Percentiles rank a stretch among this genome's conserved stretches.
phyloP scores from a whole-genome alignment of 1,140 invertebrate genomes.

The Lepidurus packardi region DNA sequence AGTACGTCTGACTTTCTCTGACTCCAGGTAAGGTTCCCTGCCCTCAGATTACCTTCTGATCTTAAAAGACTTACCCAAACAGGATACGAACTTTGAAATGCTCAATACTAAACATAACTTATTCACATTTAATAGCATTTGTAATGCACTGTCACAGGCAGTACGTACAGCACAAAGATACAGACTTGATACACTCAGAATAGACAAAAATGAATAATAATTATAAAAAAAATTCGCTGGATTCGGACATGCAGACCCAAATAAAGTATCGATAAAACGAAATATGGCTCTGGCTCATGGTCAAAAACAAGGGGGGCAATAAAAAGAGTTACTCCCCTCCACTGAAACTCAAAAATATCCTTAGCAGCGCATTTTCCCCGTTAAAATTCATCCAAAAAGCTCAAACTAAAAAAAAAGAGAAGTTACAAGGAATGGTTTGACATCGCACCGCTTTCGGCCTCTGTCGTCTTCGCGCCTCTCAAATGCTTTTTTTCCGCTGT shows the following conservation, averaged over 20 bases:
- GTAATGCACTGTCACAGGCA: slow-evolving; percentile 21
- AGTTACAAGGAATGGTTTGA: slow-evolving; percentile 11
- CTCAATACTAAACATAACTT: too few relatives aligned
- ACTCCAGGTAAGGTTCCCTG: too few relatives aligned
- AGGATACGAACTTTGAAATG: too few relatives aligned
- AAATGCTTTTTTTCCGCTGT: background rate
- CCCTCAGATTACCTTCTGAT: too few relatives aligned
- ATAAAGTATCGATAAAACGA: background rate
- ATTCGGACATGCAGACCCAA: background rate
- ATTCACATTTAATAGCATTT: slow-evolving; percentile 13
- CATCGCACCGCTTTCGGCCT: background rate
- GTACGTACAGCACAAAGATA: slow-evolving; percentile 11
- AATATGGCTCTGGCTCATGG: slow-evolving; percentile 7
- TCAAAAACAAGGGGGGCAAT: background rate
- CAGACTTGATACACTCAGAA: slow-evolving; percentile 19
- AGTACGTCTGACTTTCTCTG: too few relatives aligned
- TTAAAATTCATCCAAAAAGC: background rate
- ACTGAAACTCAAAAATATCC: background rate
- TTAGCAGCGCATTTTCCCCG: background rate
- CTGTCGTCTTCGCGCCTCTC: background rate
- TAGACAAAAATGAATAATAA: background rate
- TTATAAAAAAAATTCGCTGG: background rate
- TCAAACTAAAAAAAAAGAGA: background rate
- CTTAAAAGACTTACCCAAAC: too few relatives aligned
- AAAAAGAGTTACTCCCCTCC: background rate